phyloP scores from a whole-genome alignment of 1,140 invertebrate genomes.

The Holotrichia oblita region DNA sequence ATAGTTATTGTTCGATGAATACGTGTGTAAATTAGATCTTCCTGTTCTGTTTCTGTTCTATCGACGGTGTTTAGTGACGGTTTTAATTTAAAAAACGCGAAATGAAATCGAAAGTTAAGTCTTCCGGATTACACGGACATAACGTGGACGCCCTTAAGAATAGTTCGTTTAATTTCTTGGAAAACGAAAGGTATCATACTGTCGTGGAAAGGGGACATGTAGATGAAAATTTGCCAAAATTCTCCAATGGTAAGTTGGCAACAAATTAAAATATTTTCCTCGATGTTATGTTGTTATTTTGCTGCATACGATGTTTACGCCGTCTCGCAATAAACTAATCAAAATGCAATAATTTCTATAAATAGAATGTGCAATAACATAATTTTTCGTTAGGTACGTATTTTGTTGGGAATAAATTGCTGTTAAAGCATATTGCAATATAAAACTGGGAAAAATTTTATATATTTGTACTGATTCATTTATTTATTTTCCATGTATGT shows the following conservation, averaged over 20 bases:
- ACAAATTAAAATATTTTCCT: no score
- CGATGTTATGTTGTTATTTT: no score
- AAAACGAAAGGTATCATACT: slow-evolving; percentile 36
- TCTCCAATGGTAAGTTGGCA: background rate
- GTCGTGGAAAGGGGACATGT: slow-evolving; percentile 12
- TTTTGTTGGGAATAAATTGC: no score
- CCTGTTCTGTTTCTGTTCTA: background rate
- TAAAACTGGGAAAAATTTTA: no score
- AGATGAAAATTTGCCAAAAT: background rate
- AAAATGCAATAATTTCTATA: no score
- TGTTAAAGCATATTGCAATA: no score
- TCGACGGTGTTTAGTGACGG: background rate
- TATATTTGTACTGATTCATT: no score
- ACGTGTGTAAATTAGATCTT: background rate
- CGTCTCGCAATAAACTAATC: no score
- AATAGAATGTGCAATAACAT: no score
- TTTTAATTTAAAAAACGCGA: background rate
- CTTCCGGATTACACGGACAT: background rate
- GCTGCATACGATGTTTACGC: no score
- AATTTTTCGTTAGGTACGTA: no score
- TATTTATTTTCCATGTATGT: no score
- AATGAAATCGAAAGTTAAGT: slow-evolving; percentile 21
- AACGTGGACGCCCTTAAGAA: slow-evolving; percentile 8
- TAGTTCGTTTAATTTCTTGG: slow-evolving; percentile 41
- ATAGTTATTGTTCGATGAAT: background rate